phyloP scores from a whole-genome alignment of 2,888 invertebrate genomes.

The Girardia tigrina region DNA sequence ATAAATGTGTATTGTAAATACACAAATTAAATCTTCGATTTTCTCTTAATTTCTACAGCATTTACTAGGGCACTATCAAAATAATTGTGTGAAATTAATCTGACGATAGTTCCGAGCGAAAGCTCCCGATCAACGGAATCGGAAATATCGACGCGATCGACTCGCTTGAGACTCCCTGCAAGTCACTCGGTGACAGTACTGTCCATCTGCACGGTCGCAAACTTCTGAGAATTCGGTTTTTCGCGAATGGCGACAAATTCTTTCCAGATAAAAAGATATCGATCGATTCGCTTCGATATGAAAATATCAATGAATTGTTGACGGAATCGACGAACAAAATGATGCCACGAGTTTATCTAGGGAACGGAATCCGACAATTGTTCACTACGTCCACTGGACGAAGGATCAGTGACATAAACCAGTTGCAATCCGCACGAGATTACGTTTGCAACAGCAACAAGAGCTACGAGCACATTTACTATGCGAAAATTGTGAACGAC shows the following conservation, averaged over 20 bases:
- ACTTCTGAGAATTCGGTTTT: slow-evolving; percentile 4
- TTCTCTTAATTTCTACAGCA: no score
- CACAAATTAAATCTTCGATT: no score
- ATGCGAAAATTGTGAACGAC: slow-evolving; percentile 47
- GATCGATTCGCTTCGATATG: slow-evolving; percentile 20
- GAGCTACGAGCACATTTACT: slow-evolving; percentile 45
- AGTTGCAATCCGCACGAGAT: slow-evolving; percentile 44
- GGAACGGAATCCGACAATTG: slow-evolving; percentile 49
- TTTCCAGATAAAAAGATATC: slow-evolving; percentile 27
- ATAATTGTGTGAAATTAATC: no score
- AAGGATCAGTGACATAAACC: slow-evolving; percentile 44
- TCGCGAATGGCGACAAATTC: slow-evolving; percentile 25
- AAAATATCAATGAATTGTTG: slow-evolving; percentile 44
- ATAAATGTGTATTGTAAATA: no score
- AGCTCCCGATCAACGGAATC: neutral
- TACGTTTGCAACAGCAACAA: slow-evolving; percentile 51
- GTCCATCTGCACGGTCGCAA: neutral
- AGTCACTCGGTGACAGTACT: neutral
- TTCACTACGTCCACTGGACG: slow-evolving; percentile 45
- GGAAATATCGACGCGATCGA: neutral
- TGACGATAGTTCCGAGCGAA: no score
- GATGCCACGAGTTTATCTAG: slow-evolving; percentile 43
- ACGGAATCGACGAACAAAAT: slow-evolving; percentile 48
- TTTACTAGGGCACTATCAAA: no score
- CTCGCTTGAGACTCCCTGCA: neutral